A percentile compares a stretch with the other conserved stretches of the same genome.
These are phyloP conservation scores for Strigops habroptila DNA, from an alignment of 2,113 vertebrate genomes.

Conservation along the genomic window DNA sequence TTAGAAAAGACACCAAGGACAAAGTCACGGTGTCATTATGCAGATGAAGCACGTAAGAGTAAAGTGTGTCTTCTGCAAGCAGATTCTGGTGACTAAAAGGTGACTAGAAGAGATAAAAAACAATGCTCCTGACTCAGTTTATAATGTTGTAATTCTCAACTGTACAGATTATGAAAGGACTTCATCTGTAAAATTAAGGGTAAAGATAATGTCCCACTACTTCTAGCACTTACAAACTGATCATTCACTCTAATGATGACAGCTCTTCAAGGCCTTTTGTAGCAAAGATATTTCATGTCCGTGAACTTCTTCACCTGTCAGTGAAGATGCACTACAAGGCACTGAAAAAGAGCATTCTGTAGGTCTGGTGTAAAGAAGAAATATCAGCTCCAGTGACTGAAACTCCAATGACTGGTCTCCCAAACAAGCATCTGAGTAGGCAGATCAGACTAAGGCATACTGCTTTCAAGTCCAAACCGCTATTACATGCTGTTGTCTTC, in stretches of 20 bases:
- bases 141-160: neutral
- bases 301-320: neutral
- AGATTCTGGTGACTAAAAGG: neutral
- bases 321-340: neutral
- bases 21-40: neutral
- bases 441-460: neutral
- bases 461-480: neutral
- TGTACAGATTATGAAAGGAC: neutral
- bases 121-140: neutral
- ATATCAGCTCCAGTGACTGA: neutral
- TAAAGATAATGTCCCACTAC: neutral
- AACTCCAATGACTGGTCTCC: neutral
- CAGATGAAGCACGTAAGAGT: accelerated
- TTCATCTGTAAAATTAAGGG: neutral
- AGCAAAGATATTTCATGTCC: neutral
- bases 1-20: neutral
- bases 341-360: neutral
- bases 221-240: neutral
- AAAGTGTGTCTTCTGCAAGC: neutral
- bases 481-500: neutral
- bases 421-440: neutral
- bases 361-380: neutral
- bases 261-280: neutral
- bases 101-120: neutral
- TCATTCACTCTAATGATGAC: neutral